Evolutionary conservation across 2,888 invertebrate genomes (phyloP).

Genomic region (Nymphalis c-album): DNA sequence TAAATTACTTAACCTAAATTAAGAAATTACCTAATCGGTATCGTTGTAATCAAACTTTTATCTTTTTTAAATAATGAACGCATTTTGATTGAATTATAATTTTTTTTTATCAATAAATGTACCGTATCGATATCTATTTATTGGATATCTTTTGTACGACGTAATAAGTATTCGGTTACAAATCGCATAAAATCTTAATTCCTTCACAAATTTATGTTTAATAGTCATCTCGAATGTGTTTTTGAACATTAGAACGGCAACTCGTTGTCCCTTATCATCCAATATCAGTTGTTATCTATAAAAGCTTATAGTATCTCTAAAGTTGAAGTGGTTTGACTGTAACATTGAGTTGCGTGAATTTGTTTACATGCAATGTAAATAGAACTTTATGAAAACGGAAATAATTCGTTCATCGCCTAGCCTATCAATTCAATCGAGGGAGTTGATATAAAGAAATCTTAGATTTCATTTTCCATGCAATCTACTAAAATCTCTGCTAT

Average conservation of each 20-base stretch:
- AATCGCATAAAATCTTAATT: background rate
- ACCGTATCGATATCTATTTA: background rate
- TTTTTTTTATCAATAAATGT: background rate
- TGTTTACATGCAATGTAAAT: conserved; percentile 17
- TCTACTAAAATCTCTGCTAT: no score
- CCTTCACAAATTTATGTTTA: background rate
- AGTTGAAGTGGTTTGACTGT: conserved; percentile 10
- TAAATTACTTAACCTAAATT: background rate
- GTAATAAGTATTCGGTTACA: background rate
- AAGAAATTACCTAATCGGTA: background rate
- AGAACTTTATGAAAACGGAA: background rate
- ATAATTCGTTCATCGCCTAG: no score
- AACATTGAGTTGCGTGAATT: conserved; percentile 8
- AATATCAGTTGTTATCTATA: conserved; percentile 25
- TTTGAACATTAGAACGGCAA: background rate
- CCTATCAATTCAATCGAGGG: no score
- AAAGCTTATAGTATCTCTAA: conserved; percentile 13
- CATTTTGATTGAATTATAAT: background rate
- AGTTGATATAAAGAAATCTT: no score
- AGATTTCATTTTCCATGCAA: no score
- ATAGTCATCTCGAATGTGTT: background rate
- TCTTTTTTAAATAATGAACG: background rate
- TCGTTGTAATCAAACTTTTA: background rate
- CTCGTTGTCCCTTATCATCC: conserved; percentile 8
- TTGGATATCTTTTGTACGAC: background rate